Base-by-base conservation (phyloP, 2,888 invertebrate species). In the Podotricha telesiphe region DNA sequence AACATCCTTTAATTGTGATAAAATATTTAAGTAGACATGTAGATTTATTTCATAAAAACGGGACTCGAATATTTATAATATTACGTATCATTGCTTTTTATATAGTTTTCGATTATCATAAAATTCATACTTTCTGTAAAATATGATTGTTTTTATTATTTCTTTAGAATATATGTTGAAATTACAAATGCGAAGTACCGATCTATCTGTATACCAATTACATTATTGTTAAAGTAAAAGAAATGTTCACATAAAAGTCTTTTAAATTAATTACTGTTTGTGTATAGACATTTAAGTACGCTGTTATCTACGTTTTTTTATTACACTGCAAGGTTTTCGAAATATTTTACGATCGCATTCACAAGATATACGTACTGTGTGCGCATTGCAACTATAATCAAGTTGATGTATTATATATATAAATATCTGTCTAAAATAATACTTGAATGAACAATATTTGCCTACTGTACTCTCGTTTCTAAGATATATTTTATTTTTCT, bases 241-340 rank as follows among this genome's bases (percentile, higher is more conserved):
- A 56, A 68, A 66, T 63, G 28, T 51, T 47, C 58, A 70, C 40
- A 69, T 72, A 65, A 69, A 71, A 64, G 28, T 19, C 48, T 22
- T 62, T 65, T 58, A 68, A 68, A 71, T 56, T 68, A 56, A 71
- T 68, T 71, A 65, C 71, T 59, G 68, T 71, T 55, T 65, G 65
- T 65, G 51, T 45, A 65, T 37, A 65, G 68, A 62, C 56, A 68
- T 68, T 65, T 71, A 71, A 66, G 62, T 62, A 45, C 58, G 56
- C 59, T 59, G 58, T 69, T 56, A 61, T 65, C 65, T 69, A 62
- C 61, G 45, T 65, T 65, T 68, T 28, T 58, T 68, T 67, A 47
- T 71, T 58, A 68, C 68, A 17, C 45, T 37, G 58, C 68, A 69
- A 59, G 59, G 51, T 71, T 66, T 71, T 71, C 19, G 53, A 53